Base-by-base conservation (phyloP, 1,140 invertebrate genomes). In the Pteromalus puparum region DNA sequence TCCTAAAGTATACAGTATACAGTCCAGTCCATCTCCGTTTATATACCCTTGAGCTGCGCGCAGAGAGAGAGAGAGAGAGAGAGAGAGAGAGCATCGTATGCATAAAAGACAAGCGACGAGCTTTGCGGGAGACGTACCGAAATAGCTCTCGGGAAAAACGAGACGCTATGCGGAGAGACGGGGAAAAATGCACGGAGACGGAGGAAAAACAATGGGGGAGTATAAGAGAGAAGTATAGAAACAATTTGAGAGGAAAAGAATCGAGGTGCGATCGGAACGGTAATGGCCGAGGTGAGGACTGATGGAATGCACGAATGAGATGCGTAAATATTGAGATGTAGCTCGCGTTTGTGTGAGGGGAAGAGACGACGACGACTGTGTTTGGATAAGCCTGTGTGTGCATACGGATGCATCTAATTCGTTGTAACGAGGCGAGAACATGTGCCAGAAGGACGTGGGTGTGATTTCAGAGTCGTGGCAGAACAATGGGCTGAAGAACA, bases 161-260 rank as follows among this genome's bases (percentile, higher is more conserved):
- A 61, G 72, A 18, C 72, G 30, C 72, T 74, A 13, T 28, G 67
- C 67, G 7, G 24, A 10, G 67, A 70, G 67, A 18, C 24, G 28
- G 24, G 38, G 13, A 70, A 70, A 70, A 30, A 30, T 28, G 61
- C 28, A 78, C 53, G 65, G 65, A 30, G 79, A 53, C 42, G 30
- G 46, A 24, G 13, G 26, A 87, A 81, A 88, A 87, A 74, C 34
- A 74, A 24, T 42, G 72, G 72, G 28, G 70, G 15, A 74, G 24
- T 18, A n/a, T n/a, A n/a, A n/a, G n/a, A n/a, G n/a, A n/a, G n/a
- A n/a, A n/a, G n/a, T n/a, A n/a, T n/a, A 53, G 38, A 72, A 24
- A n/a, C 53, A 61, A 61, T 61, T 61, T 7, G 53, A 82, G 38
- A 34, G 21, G 28, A 26, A n/a, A n/a, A 82, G 34, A 65, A 46